A percentile compares a stretch with the other conserved stretches of the same genome.
phyloP scores from a whole-genome alignment of 1,140 invertebrate genomes.

The Sycophila sp. region DNA sequence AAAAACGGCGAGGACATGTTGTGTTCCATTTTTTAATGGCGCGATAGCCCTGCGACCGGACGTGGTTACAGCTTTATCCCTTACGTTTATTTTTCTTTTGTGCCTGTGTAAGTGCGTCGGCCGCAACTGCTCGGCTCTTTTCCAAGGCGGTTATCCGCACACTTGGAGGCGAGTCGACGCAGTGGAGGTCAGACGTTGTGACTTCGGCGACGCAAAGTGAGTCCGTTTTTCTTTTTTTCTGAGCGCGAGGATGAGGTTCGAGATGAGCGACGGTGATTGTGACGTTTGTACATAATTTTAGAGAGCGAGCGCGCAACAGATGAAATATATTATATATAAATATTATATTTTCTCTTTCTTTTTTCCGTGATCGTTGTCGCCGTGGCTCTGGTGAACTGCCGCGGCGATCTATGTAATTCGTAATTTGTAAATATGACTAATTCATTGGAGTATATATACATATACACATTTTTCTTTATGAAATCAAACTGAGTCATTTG shows the following conservation, averaged over 20 bases:
- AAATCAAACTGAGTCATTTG: too few species aligned
- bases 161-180: too few species aligned
- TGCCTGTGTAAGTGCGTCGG: not conserved
- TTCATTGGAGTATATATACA: conserved; percentile 33
- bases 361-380: too few species aligned
- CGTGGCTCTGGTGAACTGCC: conserved; percentile 13
- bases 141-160: too few species aligned
- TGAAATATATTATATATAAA: conserved; percentile 48
- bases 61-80: conserved; percentile 33
- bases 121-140: too few species aligned
- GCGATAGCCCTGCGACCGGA: conserved; percentile 6
- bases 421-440: conserved; percentile 52
- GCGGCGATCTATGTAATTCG: conserved; percentile 43
- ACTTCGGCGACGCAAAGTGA: too few species aligned
- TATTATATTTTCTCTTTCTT: conserved; percentile 52
- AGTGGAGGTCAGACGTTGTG: too few species aligned
- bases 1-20: not conserved
- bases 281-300: conserved; percentile 45
- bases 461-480: conserved; percentile 16
- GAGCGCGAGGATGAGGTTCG: not conserved
- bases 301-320: conserved; percentile 28
- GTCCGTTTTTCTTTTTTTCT: too few species aligned
- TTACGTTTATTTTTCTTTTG: not conserved
- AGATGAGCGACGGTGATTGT: not conserved
- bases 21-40: conserved; percentile 7